Base-by-base conservation (phyloP, 2,113 vertebrate genomes). In the Pelmatolapia mariae region DNA sequence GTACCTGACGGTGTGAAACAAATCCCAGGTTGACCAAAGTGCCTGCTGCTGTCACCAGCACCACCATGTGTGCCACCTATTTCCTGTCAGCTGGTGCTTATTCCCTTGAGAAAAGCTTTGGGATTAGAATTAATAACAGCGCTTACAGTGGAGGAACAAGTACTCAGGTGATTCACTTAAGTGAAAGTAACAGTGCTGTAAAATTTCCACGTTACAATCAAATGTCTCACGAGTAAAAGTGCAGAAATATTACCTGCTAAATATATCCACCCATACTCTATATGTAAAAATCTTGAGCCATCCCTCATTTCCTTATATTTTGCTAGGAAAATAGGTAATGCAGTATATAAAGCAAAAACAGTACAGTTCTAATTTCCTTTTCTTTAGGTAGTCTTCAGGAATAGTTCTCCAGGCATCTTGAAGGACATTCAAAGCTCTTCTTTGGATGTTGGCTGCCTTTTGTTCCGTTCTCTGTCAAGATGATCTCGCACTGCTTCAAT, bases 1-100 rank as follows among this genome's bases (percentile, higher is more conserved):
- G 85, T 73, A 91, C 84, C 88, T 93, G 92, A 93, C n/a, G 81
- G 80, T n/a, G 53, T 52, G 86, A 87, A 88, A 91, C 85, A 91
- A 89, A 80, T 94, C 92, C 94, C 93, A 81, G 54, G 91, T 86
- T 86, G 86, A 80, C 53, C 52, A 24, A 36, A 71, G 85, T 87
- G 80, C 89, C 91, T 87, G 86, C 91, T 82, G 89, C 84, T 80
- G 63, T 80, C 86, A 57, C 45, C 56, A 73, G 54, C 63, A 3
- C 24, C 24, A 9, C 83, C 38, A 52, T 78, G 53, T 79, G 31
- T 89, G 52, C 80, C 83, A 53, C 86, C 83, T 87, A 80, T 56
- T 86, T 92, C 50, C 81, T 90, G 59, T 89, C 82, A 91, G 78
- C 68, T 80, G 15, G 78, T 53, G 84, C 85, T 84, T 12, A 26